phyloP scores from a whole-genome alignment of 2,797 vertebrate species.

The Tolypeutes matacus region DNA sequence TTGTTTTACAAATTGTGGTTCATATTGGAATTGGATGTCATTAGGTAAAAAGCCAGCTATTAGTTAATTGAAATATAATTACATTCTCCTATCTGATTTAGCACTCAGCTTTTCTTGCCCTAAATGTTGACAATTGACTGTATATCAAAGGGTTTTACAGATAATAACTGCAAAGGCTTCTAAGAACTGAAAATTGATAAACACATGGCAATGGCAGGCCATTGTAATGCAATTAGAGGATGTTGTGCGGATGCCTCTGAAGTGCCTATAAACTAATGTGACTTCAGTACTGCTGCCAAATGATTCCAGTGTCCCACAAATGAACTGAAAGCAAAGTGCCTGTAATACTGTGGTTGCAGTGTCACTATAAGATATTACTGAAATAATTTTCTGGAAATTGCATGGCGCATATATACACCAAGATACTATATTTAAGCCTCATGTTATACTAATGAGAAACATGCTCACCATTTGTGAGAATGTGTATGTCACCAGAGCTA shows the following conservation, averaged over 20 bases:
- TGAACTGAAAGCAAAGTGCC: slow-evolving; percentile 31
- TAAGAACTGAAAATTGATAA: slow-evolving; percentile 61
- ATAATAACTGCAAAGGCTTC: slow-evolving; percentile 49
- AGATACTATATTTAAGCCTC: slow-evolving; percentile 42
- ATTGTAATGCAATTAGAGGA: slow-evolving; percentile 9
- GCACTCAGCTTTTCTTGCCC: neutral
- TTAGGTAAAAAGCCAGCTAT: slow-evolving; percentile 39
- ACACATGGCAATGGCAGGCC: neutral
- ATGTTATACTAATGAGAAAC: slow-evolving; percentile 30
- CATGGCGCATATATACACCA: neutral
- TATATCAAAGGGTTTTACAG: slow-evolving; percentile 64
- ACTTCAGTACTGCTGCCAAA: neutral
- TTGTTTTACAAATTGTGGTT: slow-evolving; percentile 39
- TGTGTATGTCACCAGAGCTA: neutral
- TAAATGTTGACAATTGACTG: slow-evolving; percentile 47
- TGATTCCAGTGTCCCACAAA: neutral
- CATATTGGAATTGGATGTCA: slow-evolving; percentile 40
- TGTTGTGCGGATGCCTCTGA: slow-evolving; percentile 49
- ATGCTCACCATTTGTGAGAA: neutral
- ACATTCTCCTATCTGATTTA: neutral
- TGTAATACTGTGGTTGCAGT: neutral
- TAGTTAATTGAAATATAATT: neutral
- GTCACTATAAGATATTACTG: slow-evolving; percentile 27
- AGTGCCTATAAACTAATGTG: slow-evolving; percentile 65
- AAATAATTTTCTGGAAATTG: slow-evolving; percentile 55